Evolutionary conservation across 1,140 invertebrate species (phyloP).

Genomic region (Micrasema minimum): DNA sequence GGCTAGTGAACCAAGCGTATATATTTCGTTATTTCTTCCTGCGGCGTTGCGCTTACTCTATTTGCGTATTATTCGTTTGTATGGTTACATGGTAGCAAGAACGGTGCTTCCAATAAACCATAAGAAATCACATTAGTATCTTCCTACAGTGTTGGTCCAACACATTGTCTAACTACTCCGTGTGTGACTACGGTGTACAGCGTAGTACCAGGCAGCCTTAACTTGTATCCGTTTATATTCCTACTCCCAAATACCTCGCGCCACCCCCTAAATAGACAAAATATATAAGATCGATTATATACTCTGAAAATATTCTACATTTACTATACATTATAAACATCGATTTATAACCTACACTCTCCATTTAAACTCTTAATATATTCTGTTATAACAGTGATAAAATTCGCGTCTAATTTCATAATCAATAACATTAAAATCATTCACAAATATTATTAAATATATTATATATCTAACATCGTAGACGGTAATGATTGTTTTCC

Average conservation of each 20-base stretch:
- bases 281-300: constrained; percentile 39
- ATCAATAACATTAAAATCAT: constrained; percentile 42
- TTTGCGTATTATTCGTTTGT: constrained; percentile 38
- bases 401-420: constrained; percentile 44
- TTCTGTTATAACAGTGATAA: constrained; percentile 51
- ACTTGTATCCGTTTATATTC: constrained; percentile 15
- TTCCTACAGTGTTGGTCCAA: not conserved
- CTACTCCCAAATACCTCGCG: not conserved
- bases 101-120: constrained; percentile 37
- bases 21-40: constrained; percentile 40
- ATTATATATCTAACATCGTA: constrained; percentile 50
- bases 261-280: constrained; percentile 11
- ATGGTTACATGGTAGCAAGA: constrained; percentile 34
- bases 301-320: constrained; percentile 47
- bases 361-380: constrained; percentile 52
- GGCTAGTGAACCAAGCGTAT: constrained; percentile 44
- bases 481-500: constrained; percentile 50
- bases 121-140: constrained; percentile 32
- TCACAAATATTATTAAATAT: no score
- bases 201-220: constrained; percentile 24
- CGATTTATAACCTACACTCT: constrained; percentile 52
- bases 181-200: constrained; percentile 12
- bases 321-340: constrained; percentile 52
- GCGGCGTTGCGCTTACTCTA: constrained; percentile 25
- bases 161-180: constrained; percentile 22